Base-by-base conservation (phyloP, 2,797 vertebrate genomes). In the Sebastes diploproa region DNA sequence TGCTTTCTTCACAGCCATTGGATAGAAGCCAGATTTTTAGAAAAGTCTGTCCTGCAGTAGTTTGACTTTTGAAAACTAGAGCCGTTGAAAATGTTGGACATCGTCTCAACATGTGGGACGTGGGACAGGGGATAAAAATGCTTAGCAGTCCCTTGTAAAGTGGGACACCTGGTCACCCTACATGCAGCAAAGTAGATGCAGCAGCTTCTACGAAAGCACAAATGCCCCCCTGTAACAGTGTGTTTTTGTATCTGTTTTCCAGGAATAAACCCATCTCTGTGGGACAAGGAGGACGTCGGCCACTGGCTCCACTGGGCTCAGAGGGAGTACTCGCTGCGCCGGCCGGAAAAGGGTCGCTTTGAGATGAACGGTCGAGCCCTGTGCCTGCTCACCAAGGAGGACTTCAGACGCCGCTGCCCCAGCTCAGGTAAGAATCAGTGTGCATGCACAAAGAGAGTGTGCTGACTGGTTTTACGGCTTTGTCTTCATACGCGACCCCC, bases 251-350 rank as follows among this genome's bases (percentile, higher is more conserved):
- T 54, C 4, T 82, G 11, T 69, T 52, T 58, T 86, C 8, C 85
- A 98, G 98, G 98, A 77, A 97, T 98, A 88, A 98, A 98, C 87
- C 98, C 97, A 0, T 96, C 96, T 0, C 91, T 98, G 74, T 99
- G 97, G 97, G 96, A 98, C 87, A 97, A 95, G 77, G 96, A 97
- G 0, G 98, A 98, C 0, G 97, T 98, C 32, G 91, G 91, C 56
- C 95, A 97, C 86, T 98, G 97, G 97, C 93, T 99, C 1, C 94
- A 95, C 27, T 98, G 98, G 98, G 97, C 98, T 25, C 97, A 98
- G 92, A 88, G 82, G 50, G 97, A 99, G 80, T 98, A 96, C 86
- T 96, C 96, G 0, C 96, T 98, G 61, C 91, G 87, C 9, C 87
- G 87, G n/a, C 88, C 93, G 0, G 93, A 96, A 0, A 92, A 92